Conservation (phyloP, 1,140 invertebrate species). For the Drosophila repletoides region DNA sequence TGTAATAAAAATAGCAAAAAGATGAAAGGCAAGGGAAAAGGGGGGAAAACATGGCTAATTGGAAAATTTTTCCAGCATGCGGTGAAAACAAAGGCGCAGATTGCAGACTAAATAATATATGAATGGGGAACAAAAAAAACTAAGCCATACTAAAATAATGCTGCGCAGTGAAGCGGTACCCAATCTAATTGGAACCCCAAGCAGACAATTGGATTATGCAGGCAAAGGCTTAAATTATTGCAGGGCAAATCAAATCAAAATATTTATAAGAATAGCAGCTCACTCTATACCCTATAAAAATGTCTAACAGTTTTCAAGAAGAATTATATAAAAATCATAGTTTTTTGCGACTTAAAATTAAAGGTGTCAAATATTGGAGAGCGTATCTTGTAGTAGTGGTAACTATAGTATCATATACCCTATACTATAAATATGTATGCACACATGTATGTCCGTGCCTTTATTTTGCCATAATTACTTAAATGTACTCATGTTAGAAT, state of each 20-base stretch:
- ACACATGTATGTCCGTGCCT: slow-evolving; percentile 3
- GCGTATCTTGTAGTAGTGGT: background rate
- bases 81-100: slow-evolving; percentile 32
- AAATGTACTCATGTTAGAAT: slow-evolving; percentile 52
- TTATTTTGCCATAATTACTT: slow-evolving; percentile 54
- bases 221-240: slow-evolving; percentile 35
- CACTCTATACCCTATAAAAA: background rate
- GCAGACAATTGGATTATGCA: slow-evolving; percentile 36
- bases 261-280: slow-evolving; percentile 1
- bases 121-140: background rate
- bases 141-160: slow-evolving; percentile 21
- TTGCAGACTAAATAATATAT: slow-evolving; percentile 9
- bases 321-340: no score
- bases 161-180: slow-evolving; percentile 40
- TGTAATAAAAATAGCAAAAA: slow-evolving; percentile 45
- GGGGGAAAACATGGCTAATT: slow-evolving; percentile 55
- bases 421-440: slow-evolving; percentile 2
- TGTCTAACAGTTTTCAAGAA: no score
- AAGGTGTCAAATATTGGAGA: slow-evolving; percentile 29
- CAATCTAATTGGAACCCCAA: background rate
- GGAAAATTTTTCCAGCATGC: slow-evolving; percentile 46
- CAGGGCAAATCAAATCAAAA: slow-evolving; percentile 1
- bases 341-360: no score
- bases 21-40: slow-evolving; percentile 39
- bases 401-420: background rate